Evolutionary conservation across 2,888 invertebrate genomes (phyloP), one percentile per base, ranked within the genome.

Genomic region (Lamproptera curius): DNA sequence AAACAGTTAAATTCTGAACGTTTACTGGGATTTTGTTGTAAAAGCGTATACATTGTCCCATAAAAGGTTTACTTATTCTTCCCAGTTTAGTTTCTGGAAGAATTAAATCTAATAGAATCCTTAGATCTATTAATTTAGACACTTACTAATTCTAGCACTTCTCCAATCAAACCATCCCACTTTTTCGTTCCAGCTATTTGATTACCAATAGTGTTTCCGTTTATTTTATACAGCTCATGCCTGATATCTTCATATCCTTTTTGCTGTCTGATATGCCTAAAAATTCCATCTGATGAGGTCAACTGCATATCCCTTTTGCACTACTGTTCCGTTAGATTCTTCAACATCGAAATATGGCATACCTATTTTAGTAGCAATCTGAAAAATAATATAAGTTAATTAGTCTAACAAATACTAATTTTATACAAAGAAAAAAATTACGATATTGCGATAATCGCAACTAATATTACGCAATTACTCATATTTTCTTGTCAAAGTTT

Each of bases 251-350:
- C 39, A 28, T 50, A 50, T 11, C 73, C 63, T 8, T 65, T 51
- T 11, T 65, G 28, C 35, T 62, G 54, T 38, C 63, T 71, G n/a
- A 86, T 80, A 1, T 65, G 52, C 42, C 73, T 52, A 51, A 86
- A 91, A 47, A 99, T 92, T 52, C 91, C 92, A 10, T 92, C 80
- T n/a, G 49, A 98, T 92, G 0, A 99, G 82, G 72, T 98, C 98
- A 42, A 97, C 91, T 2, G 95, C 93, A 69, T 95, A 98, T 0
- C 97, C 97, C 62, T 93, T 92, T 63, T 89, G 94, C 9, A 89
- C 82, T 2, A 62, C 63, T 1, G 72, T 76, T 14, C 73, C 73
- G 20, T 70, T 68, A 10, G 55, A 51, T 13, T 65, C 56, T 6
- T 55, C 54, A 39, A 63, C 52, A 42, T 72, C 61, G 42, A 76